Evolutionary conservation across 53 echinoderm and acorn worm species (phyloP), one percentile per base, ranked within the genome.

Genomic region (Echinometra lucunter): DNA sequence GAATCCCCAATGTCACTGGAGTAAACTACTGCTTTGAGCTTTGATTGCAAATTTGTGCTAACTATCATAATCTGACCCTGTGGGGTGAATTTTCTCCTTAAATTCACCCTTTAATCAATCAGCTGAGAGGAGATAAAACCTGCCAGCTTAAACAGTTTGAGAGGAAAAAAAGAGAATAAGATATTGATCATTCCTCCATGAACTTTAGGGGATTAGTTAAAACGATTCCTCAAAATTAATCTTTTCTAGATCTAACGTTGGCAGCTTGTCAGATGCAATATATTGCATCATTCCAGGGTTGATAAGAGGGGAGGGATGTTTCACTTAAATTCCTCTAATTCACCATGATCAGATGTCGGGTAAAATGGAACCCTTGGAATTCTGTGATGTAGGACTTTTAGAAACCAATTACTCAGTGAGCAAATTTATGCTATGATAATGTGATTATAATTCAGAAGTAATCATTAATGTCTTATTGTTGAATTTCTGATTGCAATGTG

Each of bases 261-360:
- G 88, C 88, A 88, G 57, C 88, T 53, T 88, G 88, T 55, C 88
- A 88, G 12, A 57, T 49, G 56, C 57, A 16, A 88, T 88, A 55
- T 55, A 88, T 23, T 49, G 28, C 30, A 88, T 53, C 88, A 88
- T 18, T 57, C 53, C 35, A 55, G 53, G 88, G 57, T 32, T 17
- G 53, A 88, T 53, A 55, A 88, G 45, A 15, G 8, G 55, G 28
- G n/a, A n/a, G 55, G 88, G 88, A 88, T 88, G 56, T 88, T 88
- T 88, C 88, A 88, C 88, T 88, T 88, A 55, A 88, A 88, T 56
- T 88, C 32, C 88, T 53, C 53, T 88, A 88, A 88, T 88, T 88
- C 88, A 57, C 4, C 28, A 27, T 4, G 88, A 88, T 88, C 88
- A 53, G 30, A 88, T 88, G 32, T 88, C 88, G 30, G 28, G 13